phyloP scores from a whole-genome alignment of 1,140 invertebrate genomes.

The Zaprionus ornatus region DNA sequence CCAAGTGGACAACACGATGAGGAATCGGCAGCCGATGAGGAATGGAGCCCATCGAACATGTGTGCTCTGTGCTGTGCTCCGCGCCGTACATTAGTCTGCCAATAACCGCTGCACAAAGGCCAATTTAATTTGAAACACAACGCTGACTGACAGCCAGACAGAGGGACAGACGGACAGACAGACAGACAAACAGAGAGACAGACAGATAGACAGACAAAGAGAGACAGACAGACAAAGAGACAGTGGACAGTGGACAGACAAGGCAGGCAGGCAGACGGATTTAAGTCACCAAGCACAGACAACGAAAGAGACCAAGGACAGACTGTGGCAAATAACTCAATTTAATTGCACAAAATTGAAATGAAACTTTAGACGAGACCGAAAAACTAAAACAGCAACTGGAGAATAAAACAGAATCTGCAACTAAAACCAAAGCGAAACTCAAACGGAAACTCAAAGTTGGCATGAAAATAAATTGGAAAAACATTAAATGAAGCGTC shows the following conservation, averaged over 20 bases:
- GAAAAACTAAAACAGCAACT: slow-evolving; percentile 44
- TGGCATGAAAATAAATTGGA: slow-evolving; percentile 67
- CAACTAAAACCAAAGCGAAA: slow-evolving; percentile 54
- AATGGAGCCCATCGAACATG: slow-evolving; percentile 33
- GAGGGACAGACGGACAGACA: slow-evolving; percentile 10
- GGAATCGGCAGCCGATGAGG: slow-evolving; percentile 24
- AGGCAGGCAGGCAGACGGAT: slow-evolving; percentile 9
- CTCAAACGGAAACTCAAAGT: slow-evolving; percentile 57
- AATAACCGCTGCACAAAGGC: slow-evolving; percentile 66
- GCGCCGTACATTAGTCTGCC: slow-evolving; percentile 67
- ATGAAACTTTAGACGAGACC: slow-evolving; percentile 15
- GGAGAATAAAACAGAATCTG: slow-evolving; percentile 46
- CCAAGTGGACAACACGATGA: slow-evolving; percentile 43
- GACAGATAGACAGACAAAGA: slow-evolving; percentile 40
- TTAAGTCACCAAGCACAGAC: slow-evolving; percentile 46
- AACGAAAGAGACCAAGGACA: slow-evolving; percentile 41
- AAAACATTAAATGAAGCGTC: slow-evolving; percentile 55
- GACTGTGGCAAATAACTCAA: slow-evolving; percentile 70
- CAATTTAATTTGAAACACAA: slow-evolving; percentile 76
- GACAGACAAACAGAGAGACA: slow-evolving; percentile 1
- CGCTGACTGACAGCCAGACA: slow-evolving; percentile 27
- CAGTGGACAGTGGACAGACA: background rate
- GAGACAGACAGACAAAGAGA: slow-evolving; percentile 24
- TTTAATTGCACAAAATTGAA: slow-evolving; percentile 67
- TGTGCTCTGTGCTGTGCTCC: background rate